A percentile compares a stretch with the other conserved stretches of the same genome.
Evolutionary conservation across 2,797 vertebrate species (phyloP).

Genomic region (Lutjanus campechanus): DNA sequence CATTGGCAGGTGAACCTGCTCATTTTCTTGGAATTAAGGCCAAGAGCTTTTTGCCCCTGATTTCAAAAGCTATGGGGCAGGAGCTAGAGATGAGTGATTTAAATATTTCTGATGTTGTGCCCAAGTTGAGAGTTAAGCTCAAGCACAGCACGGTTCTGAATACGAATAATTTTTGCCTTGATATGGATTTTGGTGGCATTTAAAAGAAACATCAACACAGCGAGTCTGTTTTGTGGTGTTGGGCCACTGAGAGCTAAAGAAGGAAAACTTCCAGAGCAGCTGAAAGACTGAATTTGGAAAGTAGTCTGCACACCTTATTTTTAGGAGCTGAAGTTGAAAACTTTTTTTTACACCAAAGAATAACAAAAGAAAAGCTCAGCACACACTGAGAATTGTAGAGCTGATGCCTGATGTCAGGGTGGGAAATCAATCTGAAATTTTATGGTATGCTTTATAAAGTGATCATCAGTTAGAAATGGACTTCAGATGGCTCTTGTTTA

Average conservation of each 20-base stretch:
- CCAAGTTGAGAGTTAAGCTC: slow-evolving; percentile 40
- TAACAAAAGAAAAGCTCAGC: slow-evolving; percentile 5
- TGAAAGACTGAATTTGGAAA: slow-evolving; percentile 11
- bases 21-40: slow-evolving; percentile 60
- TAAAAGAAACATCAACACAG: slow-evolving; percentile 37
- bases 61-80: slow-evolving; percentile 53
- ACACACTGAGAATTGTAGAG: background rate
- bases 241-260: slow-evolving; percentile 19
- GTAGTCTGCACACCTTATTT: background rate
- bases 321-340: background rate
- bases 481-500: background rate
- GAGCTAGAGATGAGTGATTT: slow-evolving; percentile 50
- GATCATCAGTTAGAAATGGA: background rate
- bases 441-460: background rate
- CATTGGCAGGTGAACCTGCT: slow-evolving; percentile 51
- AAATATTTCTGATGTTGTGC: slow-evolving; percentile 55
- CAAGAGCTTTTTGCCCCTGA: slow-evolving; percentile 43
- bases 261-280: slow-evolving; percentile 7
- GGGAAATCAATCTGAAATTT: background rate
- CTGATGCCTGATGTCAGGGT: background rate
- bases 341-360: background rate
- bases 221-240: slow-evolving; percentile 40
- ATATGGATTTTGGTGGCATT: slow-evolving; percentile 48
- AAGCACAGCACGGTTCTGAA: slow-evolving; percentile 30
- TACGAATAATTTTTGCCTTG: slow-evolving; percentile 47